phyloP scores from a whole-genome alignment of 2,888 invertebrate species.

The Caenorhabditis sulstoni region DNA sequence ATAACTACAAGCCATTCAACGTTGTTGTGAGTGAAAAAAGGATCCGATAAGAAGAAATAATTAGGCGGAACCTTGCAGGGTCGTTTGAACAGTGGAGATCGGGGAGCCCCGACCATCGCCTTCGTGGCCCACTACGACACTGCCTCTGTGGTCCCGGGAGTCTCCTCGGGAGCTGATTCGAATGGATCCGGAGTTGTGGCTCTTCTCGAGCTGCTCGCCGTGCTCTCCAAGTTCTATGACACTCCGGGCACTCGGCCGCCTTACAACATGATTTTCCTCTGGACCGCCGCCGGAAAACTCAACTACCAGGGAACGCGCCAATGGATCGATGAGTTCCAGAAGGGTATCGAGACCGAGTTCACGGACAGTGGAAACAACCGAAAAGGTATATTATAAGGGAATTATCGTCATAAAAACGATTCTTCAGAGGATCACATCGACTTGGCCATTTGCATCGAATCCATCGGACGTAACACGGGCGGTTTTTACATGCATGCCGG shows the following conservation, averaged over 20 bases:
- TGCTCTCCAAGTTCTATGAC: constrained; percentile 83
- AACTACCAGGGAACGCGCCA: constrained; percentile 97
- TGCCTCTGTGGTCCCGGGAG: constrained; percentile 91
- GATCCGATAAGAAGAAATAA: background rate
- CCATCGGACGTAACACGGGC: constrained; percentile 81
- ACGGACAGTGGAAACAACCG: constrained; percentile 14
- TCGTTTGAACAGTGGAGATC: constrained; percentile 72
- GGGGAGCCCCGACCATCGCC: constrained; percentile 88
- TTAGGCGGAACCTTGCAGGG: constrained; percentile 64
- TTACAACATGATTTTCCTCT: constrained; percentile 85
- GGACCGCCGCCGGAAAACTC: constrained; percentile 92
- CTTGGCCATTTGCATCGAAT: constrained; percentile 76
- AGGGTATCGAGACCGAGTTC: constrained; percentile 81
- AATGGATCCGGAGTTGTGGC: constrained; percentile 88
- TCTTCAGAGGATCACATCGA: constrained; percentile 71
- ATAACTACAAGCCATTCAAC: constrained; percentile 41
- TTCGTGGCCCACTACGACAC: constrained; percentile 95
- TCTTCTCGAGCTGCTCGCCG: constrained; percentile 90
- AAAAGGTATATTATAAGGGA: background rate
- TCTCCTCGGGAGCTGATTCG: constrained; percentile 77
- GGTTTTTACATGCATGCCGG: constrained; percentile 93
- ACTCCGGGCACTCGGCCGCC: constrained; percentile 70
- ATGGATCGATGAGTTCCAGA: constrained; percentile 94
- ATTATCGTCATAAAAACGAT: background rate
- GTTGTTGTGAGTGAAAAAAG: constrained; percentile 31